Evolutionary conservation across 2,797 vertebrate species (phyloP).

Genomic region (Falco rusticolus): DNA sequence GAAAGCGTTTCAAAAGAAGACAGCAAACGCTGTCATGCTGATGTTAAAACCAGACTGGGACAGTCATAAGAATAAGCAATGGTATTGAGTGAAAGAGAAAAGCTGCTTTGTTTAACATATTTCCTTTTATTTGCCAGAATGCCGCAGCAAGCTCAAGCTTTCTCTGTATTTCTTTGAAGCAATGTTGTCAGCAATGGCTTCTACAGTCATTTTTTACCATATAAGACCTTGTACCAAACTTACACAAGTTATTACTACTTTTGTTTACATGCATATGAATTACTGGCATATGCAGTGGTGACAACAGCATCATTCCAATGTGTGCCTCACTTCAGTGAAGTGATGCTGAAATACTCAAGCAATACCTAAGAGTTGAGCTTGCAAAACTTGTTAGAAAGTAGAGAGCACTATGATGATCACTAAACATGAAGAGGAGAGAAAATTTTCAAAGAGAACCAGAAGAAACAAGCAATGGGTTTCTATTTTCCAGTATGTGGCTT

Average conservation of each 20-base stretch:
- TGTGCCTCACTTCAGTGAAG: neutral
- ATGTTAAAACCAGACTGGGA: neutral
- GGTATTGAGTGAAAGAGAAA: neutral
- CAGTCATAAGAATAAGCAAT: neutral
- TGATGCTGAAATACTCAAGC: neutral
- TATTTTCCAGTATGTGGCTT: neutral
- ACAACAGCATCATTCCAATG: neutral
- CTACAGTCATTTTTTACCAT: neutral
- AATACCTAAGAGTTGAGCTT: neutral
- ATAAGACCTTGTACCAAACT: neutral
- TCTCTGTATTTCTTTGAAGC: conserved; percentile 17
- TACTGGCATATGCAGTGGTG: neutral
- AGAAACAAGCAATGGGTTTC: neutral
- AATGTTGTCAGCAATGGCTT: neutral
- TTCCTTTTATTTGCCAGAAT: conserved; percentile 27
- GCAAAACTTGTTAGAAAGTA: neutral
- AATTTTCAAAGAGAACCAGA: neutral
- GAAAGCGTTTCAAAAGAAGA: conserved; percentile 8
- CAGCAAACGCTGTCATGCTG: neutral
- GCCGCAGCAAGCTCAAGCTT: neutral
- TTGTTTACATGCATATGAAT: neutral
- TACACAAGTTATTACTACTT: neutral
- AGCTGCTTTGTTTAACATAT: conserved; percentile 27
- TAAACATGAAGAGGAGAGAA: neutral
- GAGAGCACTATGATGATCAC: neutral